Base-by-base conservation (phyloP, 2,888 invertebrate genomes). In the Epirrita christyi region DNA sequence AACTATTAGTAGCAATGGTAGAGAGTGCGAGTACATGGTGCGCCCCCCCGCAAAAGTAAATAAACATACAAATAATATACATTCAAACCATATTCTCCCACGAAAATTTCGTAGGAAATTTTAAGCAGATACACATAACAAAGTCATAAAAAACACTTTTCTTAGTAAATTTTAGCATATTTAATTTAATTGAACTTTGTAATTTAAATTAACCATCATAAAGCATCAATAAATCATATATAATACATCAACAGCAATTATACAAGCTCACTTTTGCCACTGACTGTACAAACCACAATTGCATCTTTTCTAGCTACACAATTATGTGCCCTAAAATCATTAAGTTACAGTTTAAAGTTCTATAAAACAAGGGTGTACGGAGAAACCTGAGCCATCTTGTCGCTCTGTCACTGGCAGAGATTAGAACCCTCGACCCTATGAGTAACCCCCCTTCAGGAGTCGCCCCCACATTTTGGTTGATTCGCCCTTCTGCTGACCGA, bases 371-470 rank as follows among this genome's bases (percentile, higher is more conserved):
- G 11, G 34, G 41, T n/a, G n/a, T 11, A 27, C 10, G 38, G 10
- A 14, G 36, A 42, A 46, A 13, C 40, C 29, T 40, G 50, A 50
- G 59, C 47, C 49, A 52, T 29, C 58, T 49, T 44, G 55, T 34
- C 54, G 41, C 29, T 46, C 61, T 62, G 58, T 55, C 58, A 59
- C 49, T 42, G 61, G 21, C 61, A 62, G 58, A 61, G 61, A 59
- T 62, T 59, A 62, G 61, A 51, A 50, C 59, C 55, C 55, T 43
- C 49, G 53, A 51, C 61, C 51, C 56, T 48, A 28, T 43, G 54
- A 54, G 57, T 46, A 57, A 40, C 42, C 34, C 45, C 14, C 41
- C 54, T 48, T 21, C 43, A 21, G 11, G 44, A 32, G n/a, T 14
- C 14, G 4, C 28, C 28, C 9, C 42, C 45, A 32, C 2, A 0